Evolutionary conservation across 2,113 vertebrate species (phyloP).

Genomic region (Hemibagrus wyckioides): DNA sequence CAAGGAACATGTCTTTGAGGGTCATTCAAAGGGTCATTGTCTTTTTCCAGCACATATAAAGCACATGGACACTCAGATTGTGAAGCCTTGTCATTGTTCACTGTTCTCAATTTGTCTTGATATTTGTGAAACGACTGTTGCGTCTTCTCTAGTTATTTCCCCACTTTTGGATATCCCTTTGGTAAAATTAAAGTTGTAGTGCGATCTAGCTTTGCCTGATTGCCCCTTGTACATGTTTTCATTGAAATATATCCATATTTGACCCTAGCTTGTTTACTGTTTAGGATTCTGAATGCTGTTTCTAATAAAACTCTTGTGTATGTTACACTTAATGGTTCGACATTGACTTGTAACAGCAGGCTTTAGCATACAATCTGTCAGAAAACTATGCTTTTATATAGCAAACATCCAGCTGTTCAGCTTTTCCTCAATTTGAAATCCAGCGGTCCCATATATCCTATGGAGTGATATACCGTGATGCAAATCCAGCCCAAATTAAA

Average conservation of each 20-base stretch:
- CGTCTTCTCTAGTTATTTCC: neutral
- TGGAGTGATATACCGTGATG: neutral
- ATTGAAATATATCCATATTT: neutral
- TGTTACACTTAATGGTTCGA: neutral
- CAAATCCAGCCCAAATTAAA: neutral
- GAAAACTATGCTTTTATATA: neutral
- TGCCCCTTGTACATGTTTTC: neutral
- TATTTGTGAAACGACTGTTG: neutral
- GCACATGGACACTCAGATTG: neutral
- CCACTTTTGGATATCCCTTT: no score
- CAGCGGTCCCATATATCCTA: neutral
- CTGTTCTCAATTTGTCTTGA: no score
- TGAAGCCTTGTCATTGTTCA: neutral
- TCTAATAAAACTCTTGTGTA: neutral
- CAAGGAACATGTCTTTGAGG: neutral
- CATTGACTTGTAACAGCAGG: neutral
- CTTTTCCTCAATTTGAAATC: no score
- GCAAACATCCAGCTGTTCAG: slow-evolving; percentile 1
- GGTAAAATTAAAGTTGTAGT: no score
- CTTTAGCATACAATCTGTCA: neutral
- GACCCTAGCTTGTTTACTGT: neutral
- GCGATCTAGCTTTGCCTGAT: no score
- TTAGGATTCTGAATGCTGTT: neutral
- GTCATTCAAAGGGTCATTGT: neutral
- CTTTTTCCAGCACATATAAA: neutral